These are phyloP conservation scores for Palaemon carinicauda DNA, from an alignment of 1,140 invertebrate genomes.

Conservation along the genomic window DNA sequence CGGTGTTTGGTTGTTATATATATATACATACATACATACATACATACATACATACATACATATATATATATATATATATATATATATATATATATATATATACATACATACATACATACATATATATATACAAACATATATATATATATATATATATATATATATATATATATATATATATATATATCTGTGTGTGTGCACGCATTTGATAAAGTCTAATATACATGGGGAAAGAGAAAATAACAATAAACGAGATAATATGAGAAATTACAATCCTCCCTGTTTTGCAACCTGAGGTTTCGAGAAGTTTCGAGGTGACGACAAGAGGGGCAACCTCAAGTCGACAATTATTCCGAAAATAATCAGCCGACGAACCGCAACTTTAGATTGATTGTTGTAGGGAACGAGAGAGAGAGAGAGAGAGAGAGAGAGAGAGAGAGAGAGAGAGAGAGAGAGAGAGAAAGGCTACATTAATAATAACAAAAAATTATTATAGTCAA, in stretches of 20 bases:
- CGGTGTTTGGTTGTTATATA: too few species aligned
- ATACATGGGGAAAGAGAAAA: neutral
- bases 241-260: neutral
- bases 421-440: too few species aligned
- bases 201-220: neutral
- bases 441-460: too few species aligned
- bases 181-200: neutral
- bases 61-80: neutral
- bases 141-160: neutral
- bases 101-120: neutral
- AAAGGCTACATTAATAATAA: too few species aligned
- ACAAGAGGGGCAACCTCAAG: too few species aligned
- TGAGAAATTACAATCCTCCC: too few species aligned
- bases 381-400: too few species aligned
- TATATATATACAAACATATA: neutral
- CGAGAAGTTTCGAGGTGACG: neutral
- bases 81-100: slow-evolving; percentile 2
- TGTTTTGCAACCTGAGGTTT: neutral
- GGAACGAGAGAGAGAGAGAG: too few species aligned
- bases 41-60: neutral
- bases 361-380: too few species aligned
- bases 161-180: neutral
- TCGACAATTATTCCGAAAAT: too few species aligned
- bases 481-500: too few species aligned
- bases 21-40: neutral